Evolutionary conservation across 1,140 invertebrate genomes (phyloP).

Genomic region (Lordiphosa mommai): DNA sequence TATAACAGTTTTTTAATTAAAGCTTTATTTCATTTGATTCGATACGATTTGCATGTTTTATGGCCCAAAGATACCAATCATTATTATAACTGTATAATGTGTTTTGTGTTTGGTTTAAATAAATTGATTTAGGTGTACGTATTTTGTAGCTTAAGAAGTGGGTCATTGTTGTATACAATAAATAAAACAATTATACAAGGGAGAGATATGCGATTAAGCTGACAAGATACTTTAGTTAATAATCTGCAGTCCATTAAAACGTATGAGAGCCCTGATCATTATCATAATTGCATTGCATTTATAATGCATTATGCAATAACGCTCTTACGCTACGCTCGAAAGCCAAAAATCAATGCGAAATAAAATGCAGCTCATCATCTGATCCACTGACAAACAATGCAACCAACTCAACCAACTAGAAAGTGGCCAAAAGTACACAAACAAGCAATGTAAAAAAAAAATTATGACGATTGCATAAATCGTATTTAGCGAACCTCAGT

Average conservation of each 20-base stretch:
- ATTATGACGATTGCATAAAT: constrained; percentile 45
- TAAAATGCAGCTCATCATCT: constrained; percentile 41
- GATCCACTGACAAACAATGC: constrained; percentile 19
- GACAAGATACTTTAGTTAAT: constrained; percentile 3
- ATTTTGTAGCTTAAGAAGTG: constrained; percentile 33
- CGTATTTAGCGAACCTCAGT: constrained; percentile 41
- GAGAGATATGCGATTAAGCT: background rate
- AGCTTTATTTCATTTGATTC: constrained; percentile 18
- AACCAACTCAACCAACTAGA: constrained; percentile 37
- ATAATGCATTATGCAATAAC: constrained; percentile 52
- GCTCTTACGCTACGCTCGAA: constrained; percentile 67
- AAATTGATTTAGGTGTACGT: constrained; percentile 12
- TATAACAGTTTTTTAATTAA: constrained; percentile 53
- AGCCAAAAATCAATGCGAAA: constrained; percentile 48
- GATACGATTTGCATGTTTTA: constrained; percentile 14
- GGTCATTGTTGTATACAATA: constrained; percentile 39
- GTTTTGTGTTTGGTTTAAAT: constrained; percentile 14
- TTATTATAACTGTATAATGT: constrained; percentile 56
- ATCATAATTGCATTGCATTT: constrained; percentile 17
- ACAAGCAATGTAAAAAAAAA: constrained; percentile 11
- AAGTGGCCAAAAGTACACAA: constrained; percentile 37
- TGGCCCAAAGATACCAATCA: constrained; percentile 26
- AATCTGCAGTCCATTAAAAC: constrained; percentile 1
- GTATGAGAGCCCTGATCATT: background rate
- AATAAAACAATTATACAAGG: background rate